A percentile compares a stretch with the other conserved stretches of the same genome.
phyloP scores from a whole-genome alignment of 2,888 invertebrate genomes.

The Unio delphinus region DNA sequence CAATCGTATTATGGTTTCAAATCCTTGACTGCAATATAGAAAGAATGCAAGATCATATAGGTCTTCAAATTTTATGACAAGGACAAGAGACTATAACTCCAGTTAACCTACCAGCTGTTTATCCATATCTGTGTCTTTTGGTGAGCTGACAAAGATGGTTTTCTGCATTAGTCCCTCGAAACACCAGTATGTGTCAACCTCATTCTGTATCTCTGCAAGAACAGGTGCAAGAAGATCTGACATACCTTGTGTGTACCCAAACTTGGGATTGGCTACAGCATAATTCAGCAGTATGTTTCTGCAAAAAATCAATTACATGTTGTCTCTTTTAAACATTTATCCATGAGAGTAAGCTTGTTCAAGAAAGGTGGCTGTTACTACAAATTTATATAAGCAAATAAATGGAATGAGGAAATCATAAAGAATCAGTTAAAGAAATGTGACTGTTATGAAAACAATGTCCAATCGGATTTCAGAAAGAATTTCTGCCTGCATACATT shows the following conservation, averaged over 20 bases:
- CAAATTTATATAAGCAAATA: neutral
- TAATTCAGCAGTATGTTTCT: conserved; percentile 92
- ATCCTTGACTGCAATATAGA: too few relatives aligned
- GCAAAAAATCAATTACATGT: conserved; percentile 36
- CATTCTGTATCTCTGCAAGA: conserved; percentile 72
- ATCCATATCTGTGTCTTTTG: conserved; percentile 95
- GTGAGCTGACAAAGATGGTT: conserved; percentile 94
- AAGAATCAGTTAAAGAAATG: neutral
- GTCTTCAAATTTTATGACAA: too few relatives aligned
- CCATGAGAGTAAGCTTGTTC: neutral
- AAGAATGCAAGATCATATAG: too few relatives aligned
- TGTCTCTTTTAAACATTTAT: neutral
- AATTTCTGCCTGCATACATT: too few relatives aligned
- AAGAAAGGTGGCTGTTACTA: neutral
- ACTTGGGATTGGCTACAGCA: conserved; percentile 82
- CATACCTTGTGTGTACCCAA: conserved; percentile 73
- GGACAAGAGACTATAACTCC: neutral
- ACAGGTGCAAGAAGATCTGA: conserved; percentile 74
- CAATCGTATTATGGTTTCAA: too few relatives aligned
- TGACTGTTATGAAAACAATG: too few relatives aligned
- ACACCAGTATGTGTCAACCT: conserved; percentile 74
- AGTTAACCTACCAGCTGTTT: conserved; percentile 81
- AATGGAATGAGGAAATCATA: neutral
- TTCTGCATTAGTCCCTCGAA: conserved; percentile 74
- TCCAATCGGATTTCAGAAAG: too few relatives aligned